Conservation (phyloP, 2,113 vertebrate species). For the Sclerurus mexicanus region DNA sequence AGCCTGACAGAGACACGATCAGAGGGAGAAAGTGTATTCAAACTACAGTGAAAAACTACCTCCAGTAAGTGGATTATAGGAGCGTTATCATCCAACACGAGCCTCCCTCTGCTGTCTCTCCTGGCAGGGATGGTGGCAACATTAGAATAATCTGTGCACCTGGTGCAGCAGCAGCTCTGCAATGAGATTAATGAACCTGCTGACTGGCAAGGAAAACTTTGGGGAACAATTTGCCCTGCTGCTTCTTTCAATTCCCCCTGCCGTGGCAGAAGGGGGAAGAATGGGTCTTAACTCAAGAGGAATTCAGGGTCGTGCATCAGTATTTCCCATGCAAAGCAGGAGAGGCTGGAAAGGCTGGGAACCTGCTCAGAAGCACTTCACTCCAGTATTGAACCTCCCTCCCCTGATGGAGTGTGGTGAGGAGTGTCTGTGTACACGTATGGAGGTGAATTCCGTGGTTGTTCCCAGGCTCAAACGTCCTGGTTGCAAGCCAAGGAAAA, state of each 20-base stretch:
- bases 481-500: conserved; percentile 3
- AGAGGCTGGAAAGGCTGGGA: neutral
- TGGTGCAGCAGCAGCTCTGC: conserved; percentile 16
- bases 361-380: neutral
- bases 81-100: neutral
- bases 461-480: neutral
- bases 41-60: neutral
- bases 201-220: neutral
- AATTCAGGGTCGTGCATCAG: neutral
- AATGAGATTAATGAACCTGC: conserved; percentile 4
- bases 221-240: neutral
- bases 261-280: neutral
- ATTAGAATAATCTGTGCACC: neutral
- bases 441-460: neutral
- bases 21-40: neutral
- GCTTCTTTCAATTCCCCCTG: neutral
- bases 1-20: neutral
- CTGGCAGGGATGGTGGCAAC: neutral
- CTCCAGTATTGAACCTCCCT: neutral
- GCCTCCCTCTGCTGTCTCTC: neutral
- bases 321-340: neutral
- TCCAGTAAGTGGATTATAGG: conserved; percentile 13
- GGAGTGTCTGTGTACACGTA: neutral
- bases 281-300: neutral
- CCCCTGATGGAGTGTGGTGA: neutral